Conservation (phyloP, 2,797 vertebrate genomes). For the Karalla daura region DNA sequence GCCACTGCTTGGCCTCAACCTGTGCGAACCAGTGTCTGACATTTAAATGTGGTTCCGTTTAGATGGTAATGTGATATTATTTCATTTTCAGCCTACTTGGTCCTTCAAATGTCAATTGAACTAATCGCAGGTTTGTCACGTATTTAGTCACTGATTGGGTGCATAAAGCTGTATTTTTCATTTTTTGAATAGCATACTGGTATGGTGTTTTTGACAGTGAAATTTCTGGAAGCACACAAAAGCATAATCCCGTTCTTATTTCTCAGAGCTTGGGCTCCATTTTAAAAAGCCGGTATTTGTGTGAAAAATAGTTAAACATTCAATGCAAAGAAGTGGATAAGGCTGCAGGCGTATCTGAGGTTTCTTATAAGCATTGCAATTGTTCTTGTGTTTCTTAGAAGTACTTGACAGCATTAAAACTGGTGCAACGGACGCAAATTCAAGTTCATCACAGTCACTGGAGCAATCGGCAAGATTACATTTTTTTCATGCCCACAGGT, state of each 20-base stretch:
- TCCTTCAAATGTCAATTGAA: constrained; percentile 58
- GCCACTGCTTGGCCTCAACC: neutral
- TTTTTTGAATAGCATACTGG: constrained; percentile 15
- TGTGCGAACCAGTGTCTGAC: constrained; percentile 25
- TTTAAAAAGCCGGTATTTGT: neutral
- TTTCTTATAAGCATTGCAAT: neutral
- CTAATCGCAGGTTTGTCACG: constrained; percentile 33
- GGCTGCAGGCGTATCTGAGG: neutral
- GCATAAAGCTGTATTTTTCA: constrained; percentile 34
- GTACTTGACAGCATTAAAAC: constrained; percentile 2
- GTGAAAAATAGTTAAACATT: constrained; percentile 6
- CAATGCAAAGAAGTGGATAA: neutral
- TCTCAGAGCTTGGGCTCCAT: neutral
- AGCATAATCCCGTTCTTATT: neutral
- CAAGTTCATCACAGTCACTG: constrained; percentile 6
- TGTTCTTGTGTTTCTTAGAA: constrained; percentile 1
- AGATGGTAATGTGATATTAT: constrained; percentile 39
- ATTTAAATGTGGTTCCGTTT: constrained; percentile 43
- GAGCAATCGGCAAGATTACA: neutral
- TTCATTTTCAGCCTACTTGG: constrained; percentile 16
- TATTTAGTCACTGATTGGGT: constrained; percentile 38
- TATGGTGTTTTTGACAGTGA: constrained; percentile 26
- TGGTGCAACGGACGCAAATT: neutral
- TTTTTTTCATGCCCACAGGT: constrained; percentile 13
- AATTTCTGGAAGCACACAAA: neutral